Evolutionary conservation across 2,888 invertebrate genomes (phyloP), one percentile per base, ranked within the genome.

Genomic region (Mimas tiliae): DNA sequence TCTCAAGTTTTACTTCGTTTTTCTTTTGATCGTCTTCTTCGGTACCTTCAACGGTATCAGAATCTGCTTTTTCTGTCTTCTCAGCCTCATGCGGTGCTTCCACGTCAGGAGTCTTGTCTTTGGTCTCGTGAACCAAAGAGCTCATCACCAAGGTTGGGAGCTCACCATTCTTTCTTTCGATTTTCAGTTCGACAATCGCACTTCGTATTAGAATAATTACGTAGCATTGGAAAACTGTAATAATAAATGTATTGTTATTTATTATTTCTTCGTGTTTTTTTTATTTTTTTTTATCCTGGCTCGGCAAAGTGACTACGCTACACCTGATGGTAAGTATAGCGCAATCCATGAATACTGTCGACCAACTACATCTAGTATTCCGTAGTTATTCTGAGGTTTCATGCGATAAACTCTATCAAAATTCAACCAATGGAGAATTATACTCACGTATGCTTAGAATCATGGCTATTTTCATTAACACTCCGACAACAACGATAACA

Each of bases 191-290:
- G 0, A 89, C 87, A 67, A 89, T 86, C 0, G 78, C 77, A 67
- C 89, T 90, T 69, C 89, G 74, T 0, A 89, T 83, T 45, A 90
- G 68, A 14, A 90, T 45, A 1, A 90, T 73, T 0, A 87, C 69
- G 78, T 89, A 90, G 66, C 81, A 50, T 74, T 89, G 87, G 70
- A 83, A 87, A 33, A 85, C 90, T 90, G 82, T 0, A 84, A 79
- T 65, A 65, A n/a, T 50, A 62, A 2, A 47, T n/a, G n/a, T 47
- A 47, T 16, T 14, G 12, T 47, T 6, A n/a, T n/a, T 47, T n/a
- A 47, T 14, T 47, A 6, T 47, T 47, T n/a, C n/a, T n/a, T n/a
- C n/a, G n/a, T n/a, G n/a, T n/a, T n/a, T n/a, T n/a, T n/a, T n/a
- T n/a, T n/a, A n/a, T n/a, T n/a, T n/a, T n/a, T n/a, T n/a, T n/a